A percentile compares a stretch with the other conserved stretches of the same genome.
These are phyloP conservation scores for Drosophila dunni DNA, from an alignment of 1,140 invertebrate genomes.

Conservation along the genomic window DNA sequence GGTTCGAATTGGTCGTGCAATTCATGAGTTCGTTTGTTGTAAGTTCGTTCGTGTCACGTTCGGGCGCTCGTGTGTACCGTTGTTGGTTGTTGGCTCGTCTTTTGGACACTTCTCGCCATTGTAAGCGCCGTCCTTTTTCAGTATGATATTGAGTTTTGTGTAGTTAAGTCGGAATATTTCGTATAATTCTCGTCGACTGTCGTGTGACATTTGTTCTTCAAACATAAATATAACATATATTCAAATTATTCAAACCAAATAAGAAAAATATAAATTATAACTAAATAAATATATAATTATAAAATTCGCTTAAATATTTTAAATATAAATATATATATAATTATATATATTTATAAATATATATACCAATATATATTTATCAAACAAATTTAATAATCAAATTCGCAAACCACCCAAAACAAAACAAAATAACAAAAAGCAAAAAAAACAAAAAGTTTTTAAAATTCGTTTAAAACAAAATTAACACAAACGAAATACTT, in stretches of 20 bases:
- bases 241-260: constrained; percentile 30
- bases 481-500: constrained; percentile 38
- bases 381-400: constrained; percentile 69
- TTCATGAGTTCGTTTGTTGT: constrained; percentile 47
- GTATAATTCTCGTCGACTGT: constrained; percentile 82
- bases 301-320: constrained; percentile 50
- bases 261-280: constrained; percentile 45
- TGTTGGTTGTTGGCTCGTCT: constrained; percentile 47
- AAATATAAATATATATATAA: constrained; percentile 27
- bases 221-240: constrained; percentile 71
- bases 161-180: constrained; percentile 85
- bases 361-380: constrained; percentile 59
- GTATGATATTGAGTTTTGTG: constrained; percentile 84
- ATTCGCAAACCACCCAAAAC: constrained; percentile 65
- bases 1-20: constrained; percentile 73
- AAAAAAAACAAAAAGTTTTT: constrained; percentile 45
- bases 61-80: constrained; percentile 35
- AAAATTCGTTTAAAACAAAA: constrained; percentile 60
- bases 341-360: constrained; percentile 11
- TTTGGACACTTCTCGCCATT: constrained; percentile 64
- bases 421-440: constrained; percentile 28
- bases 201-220: constrained; percentile 82
- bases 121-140: constrained; percentile 83
- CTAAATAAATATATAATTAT: constrained; percentile 44
- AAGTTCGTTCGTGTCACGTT: constrained; percentile 61